phyloP scores from a whole-genome alignment of 2,797 vertebrate species.

The Calcarius lapponicus region DNA sequence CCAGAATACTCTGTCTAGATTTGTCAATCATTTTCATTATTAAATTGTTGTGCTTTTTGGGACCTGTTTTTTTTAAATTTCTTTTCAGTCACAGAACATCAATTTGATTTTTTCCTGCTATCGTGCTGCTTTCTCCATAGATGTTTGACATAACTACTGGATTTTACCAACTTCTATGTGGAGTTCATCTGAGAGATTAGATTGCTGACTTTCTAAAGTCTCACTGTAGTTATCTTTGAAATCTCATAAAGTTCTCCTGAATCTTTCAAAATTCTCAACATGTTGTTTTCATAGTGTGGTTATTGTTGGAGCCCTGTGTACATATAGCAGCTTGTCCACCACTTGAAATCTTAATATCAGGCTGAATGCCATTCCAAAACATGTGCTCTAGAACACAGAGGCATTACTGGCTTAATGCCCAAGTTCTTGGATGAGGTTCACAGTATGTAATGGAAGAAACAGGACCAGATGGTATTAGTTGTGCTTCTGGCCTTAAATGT shows the following conservation, averaged over 20 bases:
- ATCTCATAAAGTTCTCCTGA: background rate
- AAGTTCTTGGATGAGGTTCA: background rate
- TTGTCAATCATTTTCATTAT: background rate
- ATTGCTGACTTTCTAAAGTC: background rate
- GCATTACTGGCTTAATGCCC: background rate
- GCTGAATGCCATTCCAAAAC: background rate
- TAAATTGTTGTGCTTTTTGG: background rate
- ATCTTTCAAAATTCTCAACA: background rate
- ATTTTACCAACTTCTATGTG: background rate
- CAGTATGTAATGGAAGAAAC: background rate
- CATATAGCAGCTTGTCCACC: background rate
- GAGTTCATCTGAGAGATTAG: background rate
- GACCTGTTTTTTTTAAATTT: accelerated
- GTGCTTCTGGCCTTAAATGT: background rate
- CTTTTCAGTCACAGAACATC: background rate
- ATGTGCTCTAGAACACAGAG: background rate
- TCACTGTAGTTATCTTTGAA: background rate
- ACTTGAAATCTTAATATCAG: background rate
- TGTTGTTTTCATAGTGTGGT: background rate
- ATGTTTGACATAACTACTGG: background rate
- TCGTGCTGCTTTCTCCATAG: background rate
- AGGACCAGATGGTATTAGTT: background rate
- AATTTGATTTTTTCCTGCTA: background rate
- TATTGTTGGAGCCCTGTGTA: background rate
- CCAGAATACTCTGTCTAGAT: background rate